Evolutionary conservation across 2,113 vertebrate genomes (phyloP).

Genomic region (Ailurus styani): DNA sequence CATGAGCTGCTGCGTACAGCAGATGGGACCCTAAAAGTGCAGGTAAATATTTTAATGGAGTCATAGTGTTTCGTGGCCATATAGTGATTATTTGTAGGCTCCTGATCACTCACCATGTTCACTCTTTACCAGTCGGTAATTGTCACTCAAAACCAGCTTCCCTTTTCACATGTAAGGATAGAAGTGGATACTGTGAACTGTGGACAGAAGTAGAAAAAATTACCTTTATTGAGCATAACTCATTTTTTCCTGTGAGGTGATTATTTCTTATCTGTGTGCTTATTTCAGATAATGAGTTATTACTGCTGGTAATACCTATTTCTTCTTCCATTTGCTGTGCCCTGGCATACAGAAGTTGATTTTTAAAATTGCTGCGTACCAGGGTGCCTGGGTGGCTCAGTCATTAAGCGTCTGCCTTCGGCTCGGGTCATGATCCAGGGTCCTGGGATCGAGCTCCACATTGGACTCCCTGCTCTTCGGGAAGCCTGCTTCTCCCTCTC

Average conservation of each 20-base stretch:
- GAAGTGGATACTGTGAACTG: neutral
- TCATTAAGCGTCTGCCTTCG: too few species aligned
- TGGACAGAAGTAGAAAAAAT: neutral
- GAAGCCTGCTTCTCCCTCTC: too few species aligned
- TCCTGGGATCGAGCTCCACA: too few species aligned
- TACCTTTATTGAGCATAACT: neutral
- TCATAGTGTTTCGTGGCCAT: neutral
- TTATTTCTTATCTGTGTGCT: neutral
- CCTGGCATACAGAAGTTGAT: neutral
- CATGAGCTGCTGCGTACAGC: neutral
- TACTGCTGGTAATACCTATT: neutral
- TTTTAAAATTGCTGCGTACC: too few species aligned
- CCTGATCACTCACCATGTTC: neutral
- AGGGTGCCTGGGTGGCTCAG: too few species aligned
- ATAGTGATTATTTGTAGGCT: neutral
- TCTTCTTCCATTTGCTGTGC: neutral
- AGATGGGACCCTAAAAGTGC: neutral
- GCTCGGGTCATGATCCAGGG: too few species aligned
- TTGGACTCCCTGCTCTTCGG: too few species aligned
- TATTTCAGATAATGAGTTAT: neutral
- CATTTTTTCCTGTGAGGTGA: neutral
- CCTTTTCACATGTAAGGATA: neutral
- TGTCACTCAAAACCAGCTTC: neutral
- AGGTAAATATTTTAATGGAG: neutral
- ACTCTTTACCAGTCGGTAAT: neutral